Conservation (phyloP, 2,113 vertebrate species). For the Dendrocopos noguchii region DNA sequence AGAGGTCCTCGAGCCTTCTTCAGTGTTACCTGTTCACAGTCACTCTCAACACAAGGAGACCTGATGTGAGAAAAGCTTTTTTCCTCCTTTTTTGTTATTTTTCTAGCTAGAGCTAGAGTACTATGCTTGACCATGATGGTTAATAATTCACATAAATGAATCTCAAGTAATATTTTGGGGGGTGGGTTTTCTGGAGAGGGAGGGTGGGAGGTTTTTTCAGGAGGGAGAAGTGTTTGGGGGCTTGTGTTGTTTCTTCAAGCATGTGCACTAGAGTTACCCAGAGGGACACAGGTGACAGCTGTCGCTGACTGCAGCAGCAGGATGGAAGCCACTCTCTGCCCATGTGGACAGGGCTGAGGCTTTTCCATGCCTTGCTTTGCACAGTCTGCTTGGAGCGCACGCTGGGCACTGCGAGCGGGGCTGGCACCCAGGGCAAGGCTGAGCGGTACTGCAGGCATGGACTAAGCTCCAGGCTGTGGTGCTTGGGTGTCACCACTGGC, state of each 20-base stretch:
- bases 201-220: background rate
- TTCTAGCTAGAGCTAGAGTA: slow-evolving; percentile 64
- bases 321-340: background rate
- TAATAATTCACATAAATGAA: slow-evolving; percentile 58
- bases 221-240: background rate
- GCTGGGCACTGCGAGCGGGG: background rate
- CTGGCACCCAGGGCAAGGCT: background rate
- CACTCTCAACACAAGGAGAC: background rate
- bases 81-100: background rate
- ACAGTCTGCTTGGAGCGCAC: background rate
- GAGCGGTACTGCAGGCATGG: background rate
- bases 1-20: slow-evolving; percentile 13
- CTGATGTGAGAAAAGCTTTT: slow-evolving; percentile 23
- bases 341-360: background rate
- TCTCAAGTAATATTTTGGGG: slow-evolving; percentile 56
- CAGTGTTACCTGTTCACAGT: background rate
- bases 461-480: background rate
- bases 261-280: slow-evolving; percentile 49
- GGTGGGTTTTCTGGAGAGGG: background rate
- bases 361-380: slow-evolving; percentile 26
- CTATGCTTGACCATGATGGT: slow-evolving; percentile 22
- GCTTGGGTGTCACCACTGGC: background rate
- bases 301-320: slow-evolving; percentile 18
- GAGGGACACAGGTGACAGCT: background rate
- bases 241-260: slow-evolving; percentile 57